Evolutionary conservation across 2,888 invertebrate genomes (phyloP).

Genomic region (Hypolimnas misippus): DNA sequence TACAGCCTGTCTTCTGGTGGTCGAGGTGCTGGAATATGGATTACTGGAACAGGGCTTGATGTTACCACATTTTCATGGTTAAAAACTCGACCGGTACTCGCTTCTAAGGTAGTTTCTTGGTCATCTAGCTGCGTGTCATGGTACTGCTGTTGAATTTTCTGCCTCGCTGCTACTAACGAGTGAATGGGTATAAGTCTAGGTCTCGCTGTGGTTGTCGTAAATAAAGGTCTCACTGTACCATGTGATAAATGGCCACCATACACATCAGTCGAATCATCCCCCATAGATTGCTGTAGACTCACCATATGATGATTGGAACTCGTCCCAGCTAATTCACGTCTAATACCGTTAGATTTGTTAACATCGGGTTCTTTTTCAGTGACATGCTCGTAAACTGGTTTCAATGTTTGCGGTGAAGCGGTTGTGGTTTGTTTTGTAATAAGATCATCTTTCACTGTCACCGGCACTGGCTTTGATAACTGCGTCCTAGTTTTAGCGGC

Average conservation of each 20-base stretch:
- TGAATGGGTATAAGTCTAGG: slow-evolving; percentile 83
- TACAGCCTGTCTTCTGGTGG: slow-evolving; percentile 67
- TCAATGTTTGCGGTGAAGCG: slow-evolving; percentile 67
- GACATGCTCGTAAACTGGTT: slow-evolving; percentile 82
- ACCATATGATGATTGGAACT: slow-evolving; percentile 82
- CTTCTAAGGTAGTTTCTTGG: slow-evolving; percentile 77
- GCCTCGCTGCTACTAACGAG: slow-evolving; percentile 75
- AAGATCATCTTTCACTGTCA: slow-evolving; percentile 62
- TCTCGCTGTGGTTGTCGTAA: slow-evolving; percentile 85
- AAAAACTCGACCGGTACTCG: slow-evolving; percentile 80
- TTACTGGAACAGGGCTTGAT: slow-evolving; percentile 80
- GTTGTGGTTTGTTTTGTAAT: slow-evolving; percentile 74
- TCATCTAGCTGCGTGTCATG: slow-evolving; percentile 65
- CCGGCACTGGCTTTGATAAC: slow-evolving; percentile 66
- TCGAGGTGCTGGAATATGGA: slow-evolving; percentile 79
- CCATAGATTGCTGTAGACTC: slow-evolving; percentile 83
- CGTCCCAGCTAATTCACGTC: slow-evolving; percentile 86
- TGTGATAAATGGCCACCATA: slow-evolving; percentile 87
- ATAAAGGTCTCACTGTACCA: slow-evolving; percentile 86
- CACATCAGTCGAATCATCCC: slow-evolving; percentile 87
- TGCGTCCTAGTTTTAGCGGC: slow-evolving; percentile 63
- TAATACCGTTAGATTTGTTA: slow-evolving; percentile 83
- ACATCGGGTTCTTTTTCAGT: slow-evolving; percentile 71
- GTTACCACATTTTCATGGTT: slow-evolving; percentile 78
- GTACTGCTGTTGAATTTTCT: slow-evolving; percentile 76